Base-by-base conservation (phyloP, 2,113 vertebrate species). In the Oxygymnocypris stewartii region DNA sequence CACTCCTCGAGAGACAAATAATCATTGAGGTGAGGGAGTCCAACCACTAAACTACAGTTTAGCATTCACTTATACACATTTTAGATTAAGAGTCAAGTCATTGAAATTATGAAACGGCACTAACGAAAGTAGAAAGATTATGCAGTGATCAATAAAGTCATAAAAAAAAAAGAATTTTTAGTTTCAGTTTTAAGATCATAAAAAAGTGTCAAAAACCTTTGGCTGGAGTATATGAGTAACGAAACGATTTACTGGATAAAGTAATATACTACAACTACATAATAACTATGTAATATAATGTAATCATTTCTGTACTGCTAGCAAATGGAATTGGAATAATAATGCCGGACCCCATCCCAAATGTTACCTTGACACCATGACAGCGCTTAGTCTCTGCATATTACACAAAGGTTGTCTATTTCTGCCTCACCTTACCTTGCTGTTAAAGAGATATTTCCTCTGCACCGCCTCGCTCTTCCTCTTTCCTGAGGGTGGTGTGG, bases 1-100 rank as follows among this genome's bases (percentile, higher is more conserved):
- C 96, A 0, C 94, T 99, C 69, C 93, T 99, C 93, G 98, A 99
- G 90, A 93, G 98, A 67, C 98, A 99, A 94, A 97, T 99, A 90
- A 96, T 99, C 84, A 96, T 99, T 44, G 97, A 99, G 96, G 98
- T 99, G 79, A 92, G 93, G 16, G 25, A 87, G 23, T 76, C 47
- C 7, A 35, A 12, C 13, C 8, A 54, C 14, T 31, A 10, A n/a
- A 61, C 13, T 31, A 16, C 7, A n/a, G 23, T 61, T 18, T 37
- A 9, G 4, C 35, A 18, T 35, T 69, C 16, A 1, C 31, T 65
- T 65, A 31, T 14, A 31, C 25, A 20, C 18, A 20, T 40, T 71
- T 40, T 11, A 20, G 16, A 71, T 23, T 71, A 37, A 71, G n/a
- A n/a, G 6, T 71, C 3, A 28, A 31, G 13, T 31, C 63, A 31